Base-by-base conservation (phyloP, 2,888 invertebrate genomes). In the Andrena hattorfiana region DNA sequence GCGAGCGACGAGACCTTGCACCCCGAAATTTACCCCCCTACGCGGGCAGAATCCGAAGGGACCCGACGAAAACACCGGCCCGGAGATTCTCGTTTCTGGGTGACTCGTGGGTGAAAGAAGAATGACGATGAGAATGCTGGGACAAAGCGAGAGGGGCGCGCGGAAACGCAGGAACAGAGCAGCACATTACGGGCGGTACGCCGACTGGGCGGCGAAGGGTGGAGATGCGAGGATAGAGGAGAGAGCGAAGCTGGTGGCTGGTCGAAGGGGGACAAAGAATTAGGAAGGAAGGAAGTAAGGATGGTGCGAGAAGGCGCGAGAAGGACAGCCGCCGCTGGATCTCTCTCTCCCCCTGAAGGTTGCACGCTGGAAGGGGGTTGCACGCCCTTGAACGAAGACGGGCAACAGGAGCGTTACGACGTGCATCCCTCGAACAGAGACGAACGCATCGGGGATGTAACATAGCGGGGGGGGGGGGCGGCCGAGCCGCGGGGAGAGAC, bases 321-420 rank as follows among this genome's bases (percentile, higher is more conserved):
- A 76, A 62, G 80, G 81, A 75, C 59, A 60, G 73, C 42, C 16
- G n/a, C 26, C 30, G 20, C 16, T 7, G 32, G 10, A 49, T 10
- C 48, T 64, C 77, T n/a, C 13, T 56, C 60, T 20, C 67, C 60
- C 78, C 54, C 73, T 73, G 85, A 88, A 89, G 83, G 84, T 87
- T 85, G 86, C 83, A 64, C 67, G 73, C 32, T n/a, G 83, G 63
- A 74, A 86, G 85, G 72, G 83, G 89, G 86, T 89, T 88, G 91
- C 86, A 91, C 92, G 93, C 92, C 93, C 93, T 93, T 92, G 92
- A 93, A 92, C 91, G 91, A 88, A 91, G 91, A 91, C 87, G 86
- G 88, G 87, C 85, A 89, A 90, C 87, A 85, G 89, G 81, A 86
- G 87, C 89, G 85, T 51, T 88, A 85, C 78, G 84, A 85, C 85